phyloP scores from a whole-genome alignment of 2,888 invertebrate species.

The Oxyteleia sp. region DNA sequence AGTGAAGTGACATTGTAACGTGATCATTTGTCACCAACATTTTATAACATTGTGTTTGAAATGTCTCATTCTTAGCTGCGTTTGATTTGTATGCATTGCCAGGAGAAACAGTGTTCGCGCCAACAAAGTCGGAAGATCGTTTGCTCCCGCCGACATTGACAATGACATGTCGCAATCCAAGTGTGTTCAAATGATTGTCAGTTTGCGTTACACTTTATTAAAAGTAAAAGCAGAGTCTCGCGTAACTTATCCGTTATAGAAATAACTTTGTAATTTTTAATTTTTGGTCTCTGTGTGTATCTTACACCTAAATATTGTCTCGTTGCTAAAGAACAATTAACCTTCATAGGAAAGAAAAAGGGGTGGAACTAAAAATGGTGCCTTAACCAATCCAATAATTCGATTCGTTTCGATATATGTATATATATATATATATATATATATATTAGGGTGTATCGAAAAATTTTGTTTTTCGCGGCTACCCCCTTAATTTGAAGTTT shows the following conservation, averaged over 20 bases:
- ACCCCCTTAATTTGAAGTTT: too few relatives aligned
- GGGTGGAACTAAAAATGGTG: conserved; percentile 28
- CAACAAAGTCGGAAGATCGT: not conserved
- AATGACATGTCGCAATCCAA: not conserved
- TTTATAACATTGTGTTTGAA: too few relatives aligned
- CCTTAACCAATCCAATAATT: conserved; percentile 15
- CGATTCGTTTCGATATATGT: too few relatives aligned
- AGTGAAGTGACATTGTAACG: too few relatives aligned
- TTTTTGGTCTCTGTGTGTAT: conserved; percentile 86
- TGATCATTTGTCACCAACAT: too few relatives aligned
- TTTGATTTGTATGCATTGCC: too few relatives aligned
- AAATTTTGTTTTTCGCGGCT: too few relatives aligned
- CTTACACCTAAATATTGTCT: conserved; percentile 87
- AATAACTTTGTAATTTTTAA: conserved; percentile 80
- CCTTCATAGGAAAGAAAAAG: conserved; percentile 14
- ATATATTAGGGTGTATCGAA: too few relatives aligned
- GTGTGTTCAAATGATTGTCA: conserved; percentile 34
- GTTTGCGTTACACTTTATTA: conserved; percentile 9
- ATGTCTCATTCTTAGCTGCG: too few relatives aligned
- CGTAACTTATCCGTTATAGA: conserved; percentile 72
- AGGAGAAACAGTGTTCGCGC: too few relatives aligned
- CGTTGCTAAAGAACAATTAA: conserved; percentile 77
- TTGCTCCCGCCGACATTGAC: not conserved
- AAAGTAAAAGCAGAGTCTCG: conserved; percentile 30
- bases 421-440: too few relatives aligned